Base-by-base conservation (phyloP, 1,140 invertebrate genomes). In the Telenomus remus region DNA sequence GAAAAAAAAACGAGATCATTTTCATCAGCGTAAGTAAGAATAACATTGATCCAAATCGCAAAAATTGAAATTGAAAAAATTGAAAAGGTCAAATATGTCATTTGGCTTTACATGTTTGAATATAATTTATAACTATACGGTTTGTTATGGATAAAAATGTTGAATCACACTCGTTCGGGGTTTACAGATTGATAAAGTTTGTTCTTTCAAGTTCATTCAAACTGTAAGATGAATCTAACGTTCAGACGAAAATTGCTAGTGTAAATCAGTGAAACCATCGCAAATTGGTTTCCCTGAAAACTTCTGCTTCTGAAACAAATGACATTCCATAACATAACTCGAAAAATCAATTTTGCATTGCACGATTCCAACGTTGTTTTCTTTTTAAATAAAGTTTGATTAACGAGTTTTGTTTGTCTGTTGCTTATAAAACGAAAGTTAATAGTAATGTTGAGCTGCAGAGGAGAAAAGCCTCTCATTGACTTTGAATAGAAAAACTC, bases 241-340 rank as follows among this genome's bases (percentile, higher is more conserved):
- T 27, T 27, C 2, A 27, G 19, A 27, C 19, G 19, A 27, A 44
- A 44, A 11, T 13, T 12, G 77, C 63, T 85, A 87, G 69, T 86
- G 86, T 59, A 87, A 81, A 83, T 87, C 86, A 59, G 85, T 87
- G 79, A 87, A 87, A 81, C 84, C 86, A 65, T 86, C 85, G 71
- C 86, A 87, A 77, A 87, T 87, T 59, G 85, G 80, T 83, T 87
- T 87, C 66, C 82, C 85, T 54, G 85, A 86, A 69, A 84, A 84
- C 82, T 84, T 86, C 78, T 87, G 85, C 80, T 84, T 86, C 86
- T 87, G 81, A 78, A 87, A 87, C 19, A 27, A 27, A 27, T 27
- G 19, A 27, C 19, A 9, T 39, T 39, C 37, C n/a, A 11, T 39
- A 39, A 39, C n/a, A 11, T n/a, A n/a, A n/a, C 37, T 1, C 37